A percentile compares a stretch with the other conserved stretches of the same genome.
phyloP scores from a whole-genome alignment of 2,113 vertebrate genomes.

The Cheirogaleus medius region DNA sequence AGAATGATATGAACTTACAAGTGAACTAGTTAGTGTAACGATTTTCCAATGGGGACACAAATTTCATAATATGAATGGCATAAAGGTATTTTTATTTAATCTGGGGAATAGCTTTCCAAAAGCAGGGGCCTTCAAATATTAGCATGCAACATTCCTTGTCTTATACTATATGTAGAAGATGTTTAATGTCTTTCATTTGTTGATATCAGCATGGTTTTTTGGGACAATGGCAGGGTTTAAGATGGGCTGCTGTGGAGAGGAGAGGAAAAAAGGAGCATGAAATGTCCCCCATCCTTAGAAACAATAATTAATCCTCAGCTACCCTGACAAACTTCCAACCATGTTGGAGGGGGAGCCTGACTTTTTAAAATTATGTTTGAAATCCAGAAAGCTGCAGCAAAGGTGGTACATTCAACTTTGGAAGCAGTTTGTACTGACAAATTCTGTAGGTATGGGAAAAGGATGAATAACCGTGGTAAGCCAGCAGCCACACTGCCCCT shows the following conservation, averaged over 20 bases:
- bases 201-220: neutral
- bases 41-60: neutral
- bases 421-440: neutral
- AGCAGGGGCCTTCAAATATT: accelerated
- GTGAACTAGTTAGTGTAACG: neutral
- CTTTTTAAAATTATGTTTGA: neutral
- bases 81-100: neutral
- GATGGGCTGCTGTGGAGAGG: neutral
- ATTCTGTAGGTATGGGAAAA: neutral
- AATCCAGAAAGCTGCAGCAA: neutral
- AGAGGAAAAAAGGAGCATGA: neutral
- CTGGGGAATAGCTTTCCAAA: neutral
- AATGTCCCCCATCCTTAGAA: neutral
- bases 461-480: neutral
- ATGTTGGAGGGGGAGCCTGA: neutral
- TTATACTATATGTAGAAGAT: neutral
- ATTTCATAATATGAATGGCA: neutral
- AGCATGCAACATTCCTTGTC: neutral
- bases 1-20: neutral
- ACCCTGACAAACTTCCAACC: neutral
- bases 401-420: neutral
- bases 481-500: too few species aligned
- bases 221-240: neutral
- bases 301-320: neutral
- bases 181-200: neutral